These are phyloP conservation scores for Idaea dimidiata DNA, from an alignment of 2,888 invertebrate species.

Conservation along the genomic window DNA sequence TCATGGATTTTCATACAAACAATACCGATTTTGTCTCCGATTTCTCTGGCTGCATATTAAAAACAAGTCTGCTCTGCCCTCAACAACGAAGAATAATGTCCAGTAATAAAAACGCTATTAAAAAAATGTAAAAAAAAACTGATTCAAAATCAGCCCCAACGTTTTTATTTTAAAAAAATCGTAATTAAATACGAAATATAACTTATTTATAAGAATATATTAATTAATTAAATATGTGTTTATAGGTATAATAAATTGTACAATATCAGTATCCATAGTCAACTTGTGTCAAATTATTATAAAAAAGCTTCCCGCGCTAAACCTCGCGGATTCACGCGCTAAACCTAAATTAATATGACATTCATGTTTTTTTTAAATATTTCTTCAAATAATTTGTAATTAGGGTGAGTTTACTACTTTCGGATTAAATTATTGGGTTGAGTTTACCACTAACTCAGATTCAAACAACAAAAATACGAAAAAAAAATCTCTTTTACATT, in stretches of 20 bases:
- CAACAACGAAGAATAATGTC: constrained; percentile 51
- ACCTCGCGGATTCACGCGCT: background rate
- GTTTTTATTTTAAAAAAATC: constrained; percentile 17
- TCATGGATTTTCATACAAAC: background rate
- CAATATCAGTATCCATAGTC: constrained; percentile 68
- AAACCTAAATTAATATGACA: background rate
- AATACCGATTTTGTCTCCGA: background rate
- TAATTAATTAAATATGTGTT: constrained; percentile 58
- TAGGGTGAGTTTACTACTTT: background rate
- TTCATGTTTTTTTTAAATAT: background rate
- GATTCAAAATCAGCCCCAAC: constrained; percentile 66
- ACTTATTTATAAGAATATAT: constrained; percentile 63
- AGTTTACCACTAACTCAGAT: background rate
- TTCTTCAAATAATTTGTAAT: background rate
- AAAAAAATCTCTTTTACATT: background rate
- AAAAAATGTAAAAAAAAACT: constrained; percentile 52
- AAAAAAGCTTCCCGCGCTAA: background rate
- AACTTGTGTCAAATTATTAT: constrained; percentile 24
- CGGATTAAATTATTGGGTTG: background rate
- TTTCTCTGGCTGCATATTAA: background rate
- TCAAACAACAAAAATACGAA: background rate
- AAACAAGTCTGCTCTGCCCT: background rate
- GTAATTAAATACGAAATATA: constrained; percentile 50
- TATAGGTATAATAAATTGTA: constrained; percentile 58
- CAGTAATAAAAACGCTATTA: constrained; percentile 57